A percentile compares a stretch with the other conserved stretches of the same genome.
phyloP scores from a whole-genome alignment of 2,797 vertebrate species.

The Cyprinella venusta region DNA sequence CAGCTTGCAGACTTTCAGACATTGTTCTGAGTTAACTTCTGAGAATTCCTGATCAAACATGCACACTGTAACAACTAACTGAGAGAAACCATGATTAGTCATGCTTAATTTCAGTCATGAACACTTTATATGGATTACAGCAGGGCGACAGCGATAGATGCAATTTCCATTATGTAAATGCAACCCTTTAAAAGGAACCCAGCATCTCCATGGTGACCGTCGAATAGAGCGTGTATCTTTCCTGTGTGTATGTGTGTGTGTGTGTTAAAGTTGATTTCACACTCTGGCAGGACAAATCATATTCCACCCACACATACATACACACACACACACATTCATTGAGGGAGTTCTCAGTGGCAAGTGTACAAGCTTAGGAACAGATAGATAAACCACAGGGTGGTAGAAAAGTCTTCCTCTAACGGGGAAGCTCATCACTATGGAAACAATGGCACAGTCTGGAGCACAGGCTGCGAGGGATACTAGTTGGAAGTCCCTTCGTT shows the following conservation, averaged over 20 bases:
- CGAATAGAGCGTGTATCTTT: slow-evolving; percentile 42
- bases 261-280: slow-evolving; percentile 54
- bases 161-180: slow-evolving; percentile 62
- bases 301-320: slow-evolving; percentile 52
- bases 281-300: slow-evolving; percentile 57
- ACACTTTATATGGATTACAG: slow-evolving; percentile 46
- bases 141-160: slow-evolving; percentile 22
- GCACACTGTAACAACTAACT: slow-evolving; percentile 12
- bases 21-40: slow-evolving; percentile 26
- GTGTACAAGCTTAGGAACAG: slow-evolving; percentile 50
- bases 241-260: slow-evolving; percentile 21
- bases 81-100: slow-evolving; percentile 27
- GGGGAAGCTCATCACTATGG: slow-evolving; percentile 58
- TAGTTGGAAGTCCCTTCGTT: slow-evolving; percentile 41
- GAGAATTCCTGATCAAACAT: slow-evolving; percentile 23
- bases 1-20: slow-evolving; percentile 25
- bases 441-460: slow-evolving; percentile 58
- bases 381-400: slow-evolving; percentile 51
- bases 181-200: slow-evolving; percentile 46
- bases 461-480: slow-evolving; percentile 15
- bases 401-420: slow-evolving; percentile 42
- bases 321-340: slow-evolving; percentile 19
- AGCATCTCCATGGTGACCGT: slow-evolving; percentile 59
- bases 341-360: slow-evolving; percentile 20
- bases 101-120: slow-evolving; percentile 42